Evolutionary conservation across 2,888 invertebrate species (phyloP).

Genomic region (Phoronis australis): DNA sequence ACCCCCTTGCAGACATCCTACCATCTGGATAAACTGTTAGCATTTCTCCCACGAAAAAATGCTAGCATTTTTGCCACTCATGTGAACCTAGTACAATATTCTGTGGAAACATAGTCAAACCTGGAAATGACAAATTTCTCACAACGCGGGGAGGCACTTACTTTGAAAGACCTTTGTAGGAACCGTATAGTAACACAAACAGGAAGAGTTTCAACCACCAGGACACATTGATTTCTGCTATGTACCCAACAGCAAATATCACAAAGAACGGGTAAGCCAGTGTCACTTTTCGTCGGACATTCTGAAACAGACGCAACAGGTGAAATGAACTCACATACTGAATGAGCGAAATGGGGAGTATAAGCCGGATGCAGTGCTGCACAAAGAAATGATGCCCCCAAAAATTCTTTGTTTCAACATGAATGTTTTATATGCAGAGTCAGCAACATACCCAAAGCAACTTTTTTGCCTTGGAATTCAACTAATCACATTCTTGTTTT

Average conservation of each 20-base stretch:
- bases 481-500: no score
- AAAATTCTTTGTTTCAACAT: background rate
- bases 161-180: conserved; percentile 4
- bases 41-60: no score
- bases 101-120: background rate
- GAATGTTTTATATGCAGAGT: background rate
- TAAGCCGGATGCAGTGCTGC: no score
- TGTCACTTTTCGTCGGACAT: conserved; percentile 82
- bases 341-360: no score
- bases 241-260: conserved; percentile 80
- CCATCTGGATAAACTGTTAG: no score
- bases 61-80: no score
- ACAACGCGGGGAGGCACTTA: conserved; percentile 1
- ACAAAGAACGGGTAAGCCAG: conserved; percentile 80
- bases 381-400: background rate
- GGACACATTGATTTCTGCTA: conserved; percentile 62
- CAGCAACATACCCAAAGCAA: no score
- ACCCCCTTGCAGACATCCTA: no score
- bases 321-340: no score
- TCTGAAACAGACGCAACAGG: conserved; percentile 23
- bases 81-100: background rate
- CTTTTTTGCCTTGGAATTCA: no score
- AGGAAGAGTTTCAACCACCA: conserved; percentile 63
- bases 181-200: conserved; percentile 54
- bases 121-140: background rate